A percentile compares a stretch with the other conserved stretches of the same genome.
phyloP scores from a whole-genome alignment of 2,888 invertebrate species.

The Drosophila greeni region DNA sequence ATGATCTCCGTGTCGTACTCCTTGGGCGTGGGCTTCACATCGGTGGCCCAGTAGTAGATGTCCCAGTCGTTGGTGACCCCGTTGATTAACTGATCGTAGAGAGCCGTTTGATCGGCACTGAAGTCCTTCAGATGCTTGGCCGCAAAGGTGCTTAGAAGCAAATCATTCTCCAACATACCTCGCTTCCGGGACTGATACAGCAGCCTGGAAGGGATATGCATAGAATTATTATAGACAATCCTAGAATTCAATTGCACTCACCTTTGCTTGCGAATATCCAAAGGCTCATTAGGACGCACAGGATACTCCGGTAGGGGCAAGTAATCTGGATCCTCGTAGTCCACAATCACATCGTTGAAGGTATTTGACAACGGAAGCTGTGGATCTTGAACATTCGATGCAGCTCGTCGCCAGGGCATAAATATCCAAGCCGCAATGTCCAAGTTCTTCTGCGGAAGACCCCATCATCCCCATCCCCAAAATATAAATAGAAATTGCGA shows the following conservation, averaged over 20 bases:
- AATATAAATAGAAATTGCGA: slow-evolving; percentile 21
- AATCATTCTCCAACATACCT: slow-evolving; percentile 96
- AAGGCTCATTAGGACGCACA: slow-evolving; percentile 81
- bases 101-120: slow-evolving; percentile 84
- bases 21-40: slow-evolving; percentile 87
- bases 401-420: slow-evolving; percentile 25
- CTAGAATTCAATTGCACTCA: slow-evolving; percentile 59
- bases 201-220: slow-evolving; percentile 81
- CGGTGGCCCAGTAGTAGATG: slow-evolving; percentile 95
- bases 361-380: slow-evolving; percentile 27
- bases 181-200: slow-evolving; percentile 96
- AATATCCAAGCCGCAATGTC: slow-evolving; percentile 38
- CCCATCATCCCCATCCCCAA: not conserved
- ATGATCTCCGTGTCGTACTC: slow-evolving; percentile 93
- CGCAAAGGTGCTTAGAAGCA: slow-evolving; percentile 94
- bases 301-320: slow-evolving; percentile 82
- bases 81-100: slow-evolving; percentile 94
- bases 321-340: slow-evolving; percentile 75
- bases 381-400: slow-evolving; percentile 3
- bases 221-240: not conserved
- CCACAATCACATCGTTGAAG: slow-evolving; percentile 57
- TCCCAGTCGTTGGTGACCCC: slow-evolving; percentile 98
- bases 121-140: slow-evolving; percentile 87
- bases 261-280: slow-evolving; percentile 84
- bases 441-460: slow-evolving; percentile 37